Conservation (phyloP, 2,797 vertebrate genomes). For the Rhinoraja longicauda region DNA sequence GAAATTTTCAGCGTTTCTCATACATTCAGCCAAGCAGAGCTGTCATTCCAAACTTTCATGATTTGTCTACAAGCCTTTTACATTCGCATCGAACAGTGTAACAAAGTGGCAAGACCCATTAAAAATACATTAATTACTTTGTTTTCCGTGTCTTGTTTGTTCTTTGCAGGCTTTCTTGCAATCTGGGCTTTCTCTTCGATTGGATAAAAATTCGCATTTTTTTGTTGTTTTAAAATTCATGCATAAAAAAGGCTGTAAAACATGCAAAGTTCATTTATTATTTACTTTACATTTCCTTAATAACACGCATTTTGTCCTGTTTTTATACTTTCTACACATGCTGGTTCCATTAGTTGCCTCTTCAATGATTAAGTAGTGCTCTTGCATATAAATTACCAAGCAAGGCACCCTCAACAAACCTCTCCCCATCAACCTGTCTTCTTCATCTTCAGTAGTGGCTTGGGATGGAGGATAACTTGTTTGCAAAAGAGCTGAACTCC, state of each 20-base stretch:
- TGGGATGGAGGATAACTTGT: no score
- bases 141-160: constrained; percentile 44
- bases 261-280: constrained; percentile 76
- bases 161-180: constrained; percentile 40
- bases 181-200: constrained; percentile 50
- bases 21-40: constrained; percentile 33
- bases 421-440: not conserved
- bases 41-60: constrained; percentile 37
- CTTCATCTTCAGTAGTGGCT: no score
- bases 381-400: constrained; percentile 62
- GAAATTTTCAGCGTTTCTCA: constrained; percentile 36
- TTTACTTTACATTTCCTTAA: constrained; percentile 69
- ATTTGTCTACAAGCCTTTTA: constrained; percentile 39
- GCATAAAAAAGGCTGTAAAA: constrained; percentile 65
- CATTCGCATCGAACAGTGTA: not conserved
- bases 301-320: constrained; percentile 65
- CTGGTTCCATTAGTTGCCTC: constrained; percentile 87
- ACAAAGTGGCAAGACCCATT: constrained; percentile 53
- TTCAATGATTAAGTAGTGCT: constrained; percentile 91
- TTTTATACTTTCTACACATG: constrained; percentile 65
- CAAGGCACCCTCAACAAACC: not conserved
- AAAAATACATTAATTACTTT: constrained; percentile 55
- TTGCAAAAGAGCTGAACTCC: constrained; percentile 3
- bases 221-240: constrained; percentile 67
- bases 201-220: constrained; percentile 53